phyloP scores from a whole-genome alignment of 2,113 vertebrate genomes.

The Daboia siamensis region DNA sequence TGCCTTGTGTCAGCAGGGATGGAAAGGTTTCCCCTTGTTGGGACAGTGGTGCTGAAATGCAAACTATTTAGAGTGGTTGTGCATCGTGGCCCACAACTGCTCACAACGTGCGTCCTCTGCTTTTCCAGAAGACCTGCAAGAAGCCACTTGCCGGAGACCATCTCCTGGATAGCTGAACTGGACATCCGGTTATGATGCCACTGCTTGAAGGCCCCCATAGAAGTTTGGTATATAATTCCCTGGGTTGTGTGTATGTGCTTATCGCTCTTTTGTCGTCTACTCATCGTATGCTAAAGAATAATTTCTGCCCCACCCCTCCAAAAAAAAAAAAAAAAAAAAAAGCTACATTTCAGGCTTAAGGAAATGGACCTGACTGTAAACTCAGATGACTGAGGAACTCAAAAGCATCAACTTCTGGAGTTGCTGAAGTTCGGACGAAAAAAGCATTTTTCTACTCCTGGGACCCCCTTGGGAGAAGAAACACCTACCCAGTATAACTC shows the following conservation, averaged over 20 bases:
- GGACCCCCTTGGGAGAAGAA: background rate
- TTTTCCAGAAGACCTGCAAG: background rate
- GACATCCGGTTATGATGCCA: background rate
- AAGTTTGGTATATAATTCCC: background rate
- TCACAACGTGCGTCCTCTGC: too few species aligned
- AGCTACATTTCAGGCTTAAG: background rate
- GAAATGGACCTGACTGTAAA: background rate
- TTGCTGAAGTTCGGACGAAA: too few species aligned
- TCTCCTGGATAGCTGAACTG: background rate
- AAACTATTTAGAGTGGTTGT: background rate
- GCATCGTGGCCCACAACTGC: background rate
- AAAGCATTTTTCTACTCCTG: background rate
- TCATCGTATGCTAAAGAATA: background rate
- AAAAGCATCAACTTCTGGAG: background rate
- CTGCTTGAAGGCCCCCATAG: background rate
- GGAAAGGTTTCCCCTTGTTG: too few species aligned
- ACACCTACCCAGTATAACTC: too few species aligned
- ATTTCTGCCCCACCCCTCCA: too few species aligned
- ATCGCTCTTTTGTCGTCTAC: background rate
- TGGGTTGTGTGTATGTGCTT: background rate
- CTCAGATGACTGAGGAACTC: background rate
- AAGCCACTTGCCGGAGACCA: background rate
- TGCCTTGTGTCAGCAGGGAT: too few species aligned
- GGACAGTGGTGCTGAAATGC: background rate
- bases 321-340: background rate